Evolutionary conservation across 2,797 vertebrate species (phyloP).

Genomic region (Chelon auratus): DNA sequence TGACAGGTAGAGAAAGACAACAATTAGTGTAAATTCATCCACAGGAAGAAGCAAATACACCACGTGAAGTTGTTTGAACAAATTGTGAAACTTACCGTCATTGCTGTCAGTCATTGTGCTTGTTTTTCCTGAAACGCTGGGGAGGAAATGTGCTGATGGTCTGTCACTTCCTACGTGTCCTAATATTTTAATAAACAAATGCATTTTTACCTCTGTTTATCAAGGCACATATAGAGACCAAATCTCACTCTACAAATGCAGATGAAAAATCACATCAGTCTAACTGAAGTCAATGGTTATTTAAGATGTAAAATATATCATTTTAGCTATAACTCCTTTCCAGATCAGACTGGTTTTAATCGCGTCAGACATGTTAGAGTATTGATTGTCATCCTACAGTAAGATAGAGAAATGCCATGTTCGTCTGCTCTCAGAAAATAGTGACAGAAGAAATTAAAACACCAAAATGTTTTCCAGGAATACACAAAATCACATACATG

Average conservation of each 20-base stretch:
- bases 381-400: constrained; percentile 6
- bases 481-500: neutral
- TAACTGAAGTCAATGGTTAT: neutral
- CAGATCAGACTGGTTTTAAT: neutral
- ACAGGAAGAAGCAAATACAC: neutral
- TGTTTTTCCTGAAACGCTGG: constrained; percentile 48
- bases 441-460: neutral
- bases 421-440: no score
- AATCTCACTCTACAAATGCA: constrained; percentile 16
- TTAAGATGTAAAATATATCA: neutral
- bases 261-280: neutral
- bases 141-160: constrained; percentile 32
- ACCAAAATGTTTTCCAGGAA: neutral
- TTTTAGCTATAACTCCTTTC: neutral
- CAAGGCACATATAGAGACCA: constrained; percentile 28
- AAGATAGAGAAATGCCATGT: neutral
- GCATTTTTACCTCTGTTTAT: constrained; percentile 6
- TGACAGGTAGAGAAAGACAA: constrained; percentile 10
- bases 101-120: constrained; percentile 59
- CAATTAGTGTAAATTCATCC: neutral
- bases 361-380: no score
- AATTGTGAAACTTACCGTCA: constrained; percentile 65
- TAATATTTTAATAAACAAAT: constrained; percentile 31
- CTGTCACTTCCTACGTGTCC: constrained; percentile 30
- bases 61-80: neutral